These are phyloP conservation scores for Halocynthia roretzi DNA, from an alignment of 23 tunicate species.

Conservation along the genomic window DNA sequence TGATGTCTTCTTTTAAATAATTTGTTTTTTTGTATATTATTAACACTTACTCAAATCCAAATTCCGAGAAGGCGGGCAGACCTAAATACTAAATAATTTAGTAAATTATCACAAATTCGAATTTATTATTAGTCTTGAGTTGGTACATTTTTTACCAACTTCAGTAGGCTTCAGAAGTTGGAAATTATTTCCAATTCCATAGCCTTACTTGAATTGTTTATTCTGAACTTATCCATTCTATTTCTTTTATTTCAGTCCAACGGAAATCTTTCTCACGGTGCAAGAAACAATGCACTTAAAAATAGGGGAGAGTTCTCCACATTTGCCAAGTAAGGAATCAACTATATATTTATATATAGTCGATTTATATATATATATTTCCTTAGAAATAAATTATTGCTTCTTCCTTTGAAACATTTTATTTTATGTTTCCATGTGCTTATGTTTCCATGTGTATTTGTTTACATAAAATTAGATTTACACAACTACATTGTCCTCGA, in stretches of 20 bases:
- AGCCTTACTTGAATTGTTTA: background rate
- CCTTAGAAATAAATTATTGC: background rate
- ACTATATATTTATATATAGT: background rate
- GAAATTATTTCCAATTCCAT: background rate
- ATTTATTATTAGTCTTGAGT: background rate
- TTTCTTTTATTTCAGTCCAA: conserved; percentile 32
- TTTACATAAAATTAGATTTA: too few relatives aligned
- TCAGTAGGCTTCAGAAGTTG: background rate
- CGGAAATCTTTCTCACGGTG: conserved; percentile 13
- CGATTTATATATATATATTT: background rate
- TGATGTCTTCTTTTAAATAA: too few relatives aligned
- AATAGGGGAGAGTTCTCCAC: conserved; percentile 80
- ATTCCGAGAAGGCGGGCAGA: too few relatives aligned
- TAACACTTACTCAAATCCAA: too few relatives aligned
- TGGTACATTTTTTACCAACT: too few relatives aligned
- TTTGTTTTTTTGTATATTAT: too few relatives aligned
- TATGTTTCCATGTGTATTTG: too few relatives aligned
- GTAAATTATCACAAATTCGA: background rate
- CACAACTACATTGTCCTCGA: too few relatives aligned
- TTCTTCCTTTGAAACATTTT: too few relatives aligned
- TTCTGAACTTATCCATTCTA: background rate
- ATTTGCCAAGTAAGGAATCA: conserved; percentile 67
- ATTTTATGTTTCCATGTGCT: too few relatives aligned
- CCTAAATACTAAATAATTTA: too few relatives aligned
- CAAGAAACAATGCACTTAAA: conserved; percentile 33